These are phyloP conservation scores for Drosophila leonis DNA, from an alignment of 2,888 invertebrate genomes.

Conservation along the genomic window DNA sequence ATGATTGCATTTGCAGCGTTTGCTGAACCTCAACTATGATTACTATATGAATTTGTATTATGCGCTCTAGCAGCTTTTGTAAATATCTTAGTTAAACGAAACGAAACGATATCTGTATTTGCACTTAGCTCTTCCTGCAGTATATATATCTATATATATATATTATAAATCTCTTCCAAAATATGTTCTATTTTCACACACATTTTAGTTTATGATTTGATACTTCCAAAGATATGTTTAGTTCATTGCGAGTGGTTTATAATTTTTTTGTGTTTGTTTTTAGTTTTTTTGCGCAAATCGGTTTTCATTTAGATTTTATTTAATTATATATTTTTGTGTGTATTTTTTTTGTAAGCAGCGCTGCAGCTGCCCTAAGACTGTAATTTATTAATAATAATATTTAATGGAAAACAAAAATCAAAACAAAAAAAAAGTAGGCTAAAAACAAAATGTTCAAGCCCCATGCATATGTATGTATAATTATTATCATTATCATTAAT, in stretches of 20 bases:
- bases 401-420: constrained; percentile 8
- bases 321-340: constrained; percentile 7
- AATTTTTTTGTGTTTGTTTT: constrained; percentile 47
- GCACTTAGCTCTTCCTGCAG: constrained; percentile 43
- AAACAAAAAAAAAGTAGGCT: constrained; percentile 36
- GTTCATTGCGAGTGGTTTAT: constrained; percentile 49
- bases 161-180: constrained; percentile 4
- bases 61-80: constrained; percentile 27
- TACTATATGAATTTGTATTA: too few species aligned
- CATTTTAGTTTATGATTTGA: constrained; percentile 70
- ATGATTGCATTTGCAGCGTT: constrained; percentile 44
- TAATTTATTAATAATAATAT: constrained; percentile 64
- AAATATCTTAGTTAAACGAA: constrained; percentile 37
- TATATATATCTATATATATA: constrained; percentile 12
- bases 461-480: constrained; percentile 49
- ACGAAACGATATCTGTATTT: constrained; percentile 28
- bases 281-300: constrained; percentile 44
- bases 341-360: constrained; percentile 43
- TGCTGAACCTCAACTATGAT: too few species aligned
- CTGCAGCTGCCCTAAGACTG: constrained; percentile 68
- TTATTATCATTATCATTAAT: constrained; percentile 50
- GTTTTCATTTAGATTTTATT: constrained; percentile 27
- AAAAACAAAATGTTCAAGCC: constrained; percentile 24
- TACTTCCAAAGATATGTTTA: constrained; percentile 80
- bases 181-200: constrained; percentile 28